A percentile compares a stretch with the other conserved stretches of the same genome.
Evolutionary conservation across 2,888 invertebrate genomes (phyloP).

Genomic region (Amblyjoppa fuscipennis): DNA sequence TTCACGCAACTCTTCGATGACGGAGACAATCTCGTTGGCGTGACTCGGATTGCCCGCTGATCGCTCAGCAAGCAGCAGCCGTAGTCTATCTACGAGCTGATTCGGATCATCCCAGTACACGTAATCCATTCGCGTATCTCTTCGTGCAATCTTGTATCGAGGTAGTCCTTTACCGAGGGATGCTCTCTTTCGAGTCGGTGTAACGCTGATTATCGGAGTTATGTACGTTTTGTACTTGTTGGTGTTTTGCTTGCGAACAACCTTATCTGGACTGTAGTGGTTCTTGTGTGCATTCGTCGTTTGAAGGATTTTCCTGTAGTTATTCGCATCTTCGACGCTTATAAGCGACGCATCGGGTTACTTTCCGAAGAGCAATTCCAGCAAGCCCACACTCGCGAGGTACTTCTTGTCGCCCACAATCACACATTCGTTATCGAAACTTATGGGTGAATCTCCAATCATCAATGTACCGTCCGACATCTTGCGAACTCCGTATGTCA

Average conservation of each 20-base stretch:
- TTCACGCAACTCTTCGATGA: slow-evolving; percentile 61
- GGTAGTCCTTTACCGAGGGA: slow-evolving; percentile 35
- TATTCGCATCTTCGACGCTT: slow-evolving; percentile 37
- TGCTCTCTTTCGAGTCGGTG: slow-evolving; percentile 9
- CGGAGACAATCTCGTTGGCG: slow-evolving; percentile 65
- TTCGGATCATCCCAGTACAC: slow-evolving; percentile 60
- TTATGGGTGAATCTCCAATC: slow-evolving; percentile 54
- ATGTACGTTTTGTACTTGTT: slow-evolving; percentile 49
- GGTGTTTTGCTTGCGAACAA: slow-evolving; percentile 27
- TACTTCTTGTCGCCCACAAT: slow-evolving; percentile 39
- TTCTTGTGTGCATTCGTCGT: slow-evolving; percentile 53
- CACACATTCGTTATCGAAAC: slow-evolving; percentile 45
- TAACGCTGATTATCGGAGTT: slow-evolving; percentile 28
- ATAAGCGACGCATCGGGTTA: slow-evolving; percentile 39
- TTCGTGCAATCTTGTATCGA: slow-evolving; percentile 48
- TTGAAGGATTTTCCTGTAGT: slow-evolving; percentile 52
- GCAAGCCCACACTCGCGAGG: slow-evolving; percentile 22
- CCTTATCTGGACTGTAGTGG: slow-evolving; percentile 39
- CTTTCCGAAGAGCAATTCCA: slow-evolving; percentile 59
- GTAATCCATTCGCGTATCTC: slow-evolving; percentile 52
- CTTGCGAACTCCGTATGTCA: slow-evolving; percentile 52
- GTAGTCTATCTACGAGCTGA: slow-evolving; percentile 58
- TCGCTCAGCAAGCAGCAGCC: slow-evolving; percentile 50
- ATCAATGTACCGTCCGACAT: slow-evolving; percentile 36
- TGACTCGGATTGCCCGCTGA: slow-evolving; percentile 56